A percentile compares a stretch with the other conserved stretches of the same genome.
Conservation (phyloP, 2,888 invertebrate species). For the Erynnis tages region DNA sequence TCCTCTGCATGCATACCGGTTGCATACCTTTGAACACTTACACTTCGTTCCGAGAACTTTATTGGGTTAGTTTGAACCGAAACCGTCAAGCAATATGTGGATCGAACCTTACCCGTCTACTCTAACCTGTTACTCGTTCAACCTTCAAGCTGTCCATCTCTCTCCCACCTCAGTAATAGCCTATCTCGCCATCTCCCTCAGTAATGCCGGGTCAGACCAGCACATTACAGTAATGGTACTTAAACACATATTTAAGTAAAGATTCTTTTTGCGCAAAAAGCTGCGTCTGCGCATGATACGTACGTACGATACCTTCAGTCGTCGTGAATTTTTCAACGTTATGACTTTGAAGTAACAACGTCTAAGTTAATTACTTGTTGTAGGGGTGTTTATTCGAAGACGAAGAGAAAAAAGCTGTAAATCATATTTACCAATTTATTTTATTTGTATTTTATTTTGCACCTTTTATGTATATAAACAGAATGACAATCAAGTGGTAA, state of each 20-base stretch:
- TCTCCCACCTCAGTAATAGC: constrained; percentile 38
- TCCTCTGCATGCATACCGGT: too few relatives aligned
- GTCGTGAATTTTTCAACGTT: constrained; percentile 31
- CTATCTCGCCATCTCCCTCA: constrained; percentile 47
- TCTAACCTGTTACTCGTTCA: constrained; percentile 78
- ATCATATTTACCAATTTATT: too few relatives aligned
- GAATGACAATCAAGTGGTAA: too few relatives aligned
- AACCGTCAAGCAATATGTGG: constrained; percentile 11
- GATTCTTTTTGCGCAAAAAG: constrained; percentile 71
- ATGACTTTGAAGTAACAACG: constrained; percentile 10
- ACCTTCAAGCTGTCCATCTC: constrained; percentile 57
- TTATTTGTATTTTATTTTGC: too few relatives aligned
- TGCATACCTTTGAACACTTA: too few relatives aligned
- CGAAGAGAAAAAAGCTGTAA: too few relatives aligned
- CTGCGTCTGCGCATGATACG: constrained; percentile 48
- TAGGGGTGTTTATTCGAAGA: too few relatives aligned
- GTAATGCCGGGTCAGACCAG: constrained; percentile 69
- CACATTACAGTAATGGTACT: constrained; percentile 79
- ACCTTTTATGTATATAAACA: too few relatives aligned
- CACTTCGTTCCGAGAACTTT: not conserved
- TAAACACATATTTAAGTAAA: constrained; percentile 80
- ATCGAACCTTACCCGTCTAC: constrained; percentile 50
- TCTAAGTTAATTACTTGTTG: too few relatives aligned
- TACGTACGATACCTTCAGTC: constrained; percentile 33
- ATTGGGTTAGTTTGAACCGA: not conserved